Evolutionary conservation across 2,888 invertebrate genomes (phyloP), one percentile per base, ranked within the genome.

Genomic region (Phragmatobia fuliginosa): DNA sequence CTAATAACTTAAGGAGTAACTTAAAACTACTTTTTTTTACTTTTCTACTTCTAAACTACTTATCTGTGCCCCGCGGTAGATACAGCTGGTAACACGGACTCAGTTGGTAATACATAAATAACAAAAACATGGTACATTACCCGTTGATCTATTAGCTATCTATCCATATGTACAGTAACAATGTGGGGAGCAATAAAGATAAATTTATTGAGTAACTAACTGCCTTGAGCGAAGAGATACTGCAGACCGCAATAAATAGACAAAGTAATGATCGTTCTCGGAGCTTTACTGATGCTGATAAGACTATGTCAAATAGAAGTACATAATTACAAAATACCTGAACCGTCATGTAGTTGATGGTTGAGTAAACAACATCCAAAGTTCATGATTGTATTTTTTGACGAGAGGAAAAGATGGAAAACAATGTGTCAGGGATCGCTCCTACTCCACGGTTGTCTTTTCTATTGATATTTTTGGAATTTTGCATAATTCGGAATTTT

Each of bases 191-290:
- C 63, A 63, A 63, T 67, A 67, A 70, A 63, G 70, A 70, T 67
- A 67, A 70, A 70, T 67, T 62, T 67, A 67, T 63, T 67, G 45
- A 45, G 38, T n/a, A n/a, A n/a, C n/a, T n/a, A 68, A 62, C 58
- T 66, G 70, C 66, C 66, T 70, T 67, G 66, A 70, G 66, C 60
- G 36, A 63, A 62, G 62, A 67, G 59, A 60, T 63, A 63, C 58
- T 67, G 63, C 63, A 62, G 66, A n/a, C 59, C 56, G 70, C 32
- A 36, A 70, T 70, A 67, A 70, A 70, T 70, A 70, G 67, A 66
- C 62, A 70, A 63, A 52, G 70, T 70, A 63, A 62, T 60, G 33
- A 38, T 67, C 49, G 59, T 59, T 58, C 62, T 62, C 62, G 36
- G 41, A 56, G 66, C 63, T 62, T 67, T 56, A 67, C 66, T 31